Conservation (phyloP, 2,888 invertebrate species). For the Auanema freiburgensis region DNA sequence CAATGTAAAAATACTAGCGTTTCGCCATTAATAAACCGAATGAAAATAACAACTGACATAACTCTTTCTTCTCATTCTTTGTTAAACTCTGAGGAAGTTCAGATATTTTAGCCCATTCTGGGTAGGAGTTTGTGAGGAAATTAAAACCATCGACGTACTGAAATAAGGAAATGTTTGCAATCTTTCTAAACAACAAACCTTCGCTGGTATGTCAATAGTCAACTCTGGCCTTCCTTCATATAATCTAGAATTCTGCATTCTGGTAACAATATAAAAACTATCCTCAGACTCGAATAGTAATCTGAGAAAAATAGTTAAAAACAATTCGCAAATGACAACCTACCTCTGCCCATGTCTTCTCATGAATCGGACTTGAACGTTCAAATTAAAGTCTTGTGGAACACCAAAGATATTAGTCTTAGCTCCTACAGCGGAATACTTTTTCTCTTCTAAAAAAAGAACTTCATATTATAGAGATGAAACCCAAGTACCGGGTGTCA, state of each 20-base stretch:
- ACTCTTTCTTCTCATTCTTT: constrained; percentile 4
- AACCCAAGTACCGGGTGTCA: constrained; percentile 38
- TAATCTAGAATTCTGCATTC: constrained; percentile 53
- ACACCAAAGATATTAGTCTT: constrained; percentile 26
- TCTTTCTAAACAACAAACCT: constrained; percentile 18
- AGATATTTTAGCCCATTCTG: constrained; percentile 38
- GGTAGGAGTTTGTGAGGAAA: constrained; percentile 40
- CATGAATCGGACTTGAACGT: constrained; percentile 48
- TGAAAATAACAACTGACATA: constrained; percentile 15
- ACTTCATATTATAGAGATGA: neutral
- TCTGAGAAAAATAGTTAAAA: constrained; percentile 23
- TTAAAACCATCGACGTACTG: constrained; percentile 29
- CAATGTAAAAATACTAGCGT: too few relatives aligned
- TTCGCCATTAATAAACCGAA: constrained; percentile 16
- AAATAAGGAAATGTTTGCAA: constrained; percentile 9
- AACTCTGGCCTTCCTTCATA: constrained; percentile 52
- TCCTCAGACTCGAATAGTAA: constrained; percentile 53
- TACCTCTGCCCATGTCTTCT: constrained; percentile 50
- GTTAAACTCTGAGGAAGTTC: constrained; percentile 9
- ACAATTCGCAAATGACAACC: neutral
- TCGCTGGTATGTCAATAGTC: constrained; percentile 36
- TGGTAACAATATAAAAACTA: constrained; percentile 47
- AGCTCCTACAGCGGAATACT: constrained; percentile 13
- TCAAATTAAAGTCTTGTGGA: constrained; percentile 29
- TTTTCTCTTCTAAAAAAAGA: neutral